These are phyloP conservation scores for Aplodontia rufa DNA, from an alignment of 2,113 vertebrate species.

Conservation along the genomic window DNA sequence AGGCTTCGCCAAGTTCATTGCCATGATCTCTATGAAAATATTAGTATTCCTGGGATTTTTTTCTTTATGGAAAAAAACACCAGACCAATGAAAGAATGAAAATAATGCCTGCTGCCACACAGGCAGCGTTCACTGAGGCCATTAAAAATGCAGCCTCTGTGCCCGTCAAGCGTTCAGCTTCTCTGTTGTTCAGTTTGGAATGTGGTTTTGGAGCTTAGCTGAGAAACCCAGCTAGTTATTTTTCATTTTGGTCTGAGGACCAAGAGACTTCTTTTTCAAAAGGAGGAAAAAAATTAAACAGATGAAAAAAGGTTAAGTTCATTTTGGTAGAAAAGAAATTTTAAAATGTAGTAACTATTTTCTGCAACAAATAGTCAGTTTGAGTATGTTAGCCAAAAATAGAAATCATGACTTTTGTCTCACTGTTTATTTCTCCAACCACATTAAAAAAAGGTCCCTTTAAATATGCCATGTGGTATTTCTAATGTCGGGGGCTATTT, in stretches of 20 bases:
- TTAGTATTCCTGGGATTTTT: conserved; percentile 47
- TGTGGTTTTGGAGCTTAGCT: conserved; percentile 61
- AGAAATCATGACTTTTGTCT: conserved; percentile 60
- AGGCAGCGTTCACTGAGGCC: conserved; percentile 29
- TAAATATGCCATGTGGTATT: conserved; percentile 54
- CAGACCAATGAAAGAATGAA: conserved; percentile 56
- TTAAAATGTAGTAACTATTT: conserved; percentile 70
- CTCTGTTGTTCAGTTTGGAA: conserved; percentile 68
- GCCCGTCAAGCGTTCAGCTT: conserved; percentile 6
- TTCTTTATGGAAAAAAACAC: conserved; percentile 41
- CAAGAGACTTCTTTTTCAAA: conserved; percentile 60
- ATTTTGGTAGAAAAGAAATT: conserved; percentile 63
- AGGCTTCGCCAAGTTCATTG: neutral
- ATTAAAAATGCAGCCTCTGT: conserved; percentile 62
- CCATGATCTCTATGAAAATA: conserved; percentile 50
- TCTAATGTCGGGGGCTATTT: conserved; percentile 17
- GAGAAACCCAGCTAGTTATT: conserved; percentile 48
- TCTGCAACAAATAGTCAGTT: conserved; percentile 64
- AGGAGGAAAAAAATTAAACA: neutral
- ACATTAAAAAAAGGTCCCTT: conserved; percentile 58
- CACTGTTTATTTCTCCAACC: conserved; percentile 53
- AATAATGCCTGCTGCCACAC: conserved; percentile 13
- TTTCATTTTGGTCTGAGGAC: conserved; percentile 61
- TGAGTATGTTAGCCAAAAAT: conserved; percentile 60
- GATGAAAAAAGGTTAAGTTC: conserved; percentile 39